Conservation (phyloP, 2,113 vertebrate species). For the Alligator mississippiensis region DNA sequence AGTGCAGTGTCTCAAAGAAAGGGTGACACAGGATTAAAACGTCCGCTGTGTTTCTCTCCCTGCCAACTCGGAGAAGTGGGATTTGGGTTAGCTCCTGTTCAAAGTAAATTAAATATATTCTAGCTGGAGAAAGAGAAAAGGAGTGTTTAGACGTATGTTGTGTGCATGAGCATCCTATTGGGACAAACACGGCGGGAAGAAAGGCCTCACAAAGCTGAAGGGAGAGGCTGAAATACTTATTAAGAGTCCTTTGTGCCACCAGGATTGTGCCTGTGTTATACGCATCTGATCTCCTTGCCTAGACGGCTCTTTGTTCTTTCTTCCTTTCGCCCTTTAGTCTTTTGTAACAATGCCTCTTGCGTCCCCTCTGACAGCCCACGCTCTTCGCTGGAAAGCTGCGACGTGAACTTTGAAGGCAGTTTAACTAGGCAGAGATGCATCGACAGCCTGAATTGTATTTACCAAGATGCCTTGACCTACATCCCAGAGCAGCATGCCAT, state of each 20-base stretch:
- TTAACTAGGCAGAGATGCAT: background rate
- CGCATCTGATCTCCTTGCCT: background rate
- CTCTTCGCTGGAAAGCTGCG: conserved; percentile 11
- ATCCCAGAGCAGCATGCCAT: conserved; percentile 11
- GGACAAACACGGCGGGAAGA: background rate
- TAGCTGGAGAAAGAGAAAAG: conserved; percentile 21
- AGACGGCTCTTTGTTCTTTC: background rate
- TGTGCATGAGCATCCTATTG: background rate
- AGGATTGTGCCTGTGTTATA: background rate
- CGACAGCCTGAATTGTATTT: background rate
- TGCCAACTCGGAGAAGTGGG: conserved; percentile 33
- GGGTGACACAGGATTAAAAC: conserved; percentile 72
- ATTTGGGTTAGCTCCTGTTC: conserved; percentile 50
- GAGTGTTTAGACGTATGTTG: background rate
- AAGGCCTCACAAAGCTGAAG: background rate
- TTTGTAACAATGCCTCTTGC: background rate
- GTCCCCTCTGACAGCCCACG: background rate
- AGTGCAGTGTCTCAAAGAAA: conserved; percentile 73
- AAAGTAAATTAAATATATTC: conserved; percentile 68
- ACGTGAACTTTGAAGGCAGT: background rate
- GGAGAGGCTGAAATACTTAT: background rate
- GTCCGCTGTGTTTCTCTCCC: conserved; percentile 44
- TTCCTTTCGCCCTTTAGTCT: background rate
- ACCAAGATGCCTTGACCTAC: conserved; percentile 28
- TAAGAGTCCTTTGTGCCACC: background rate